Conservation (phyloP, 2,113 vertebrate species). For the Triplophysa siluroides region DNA sequence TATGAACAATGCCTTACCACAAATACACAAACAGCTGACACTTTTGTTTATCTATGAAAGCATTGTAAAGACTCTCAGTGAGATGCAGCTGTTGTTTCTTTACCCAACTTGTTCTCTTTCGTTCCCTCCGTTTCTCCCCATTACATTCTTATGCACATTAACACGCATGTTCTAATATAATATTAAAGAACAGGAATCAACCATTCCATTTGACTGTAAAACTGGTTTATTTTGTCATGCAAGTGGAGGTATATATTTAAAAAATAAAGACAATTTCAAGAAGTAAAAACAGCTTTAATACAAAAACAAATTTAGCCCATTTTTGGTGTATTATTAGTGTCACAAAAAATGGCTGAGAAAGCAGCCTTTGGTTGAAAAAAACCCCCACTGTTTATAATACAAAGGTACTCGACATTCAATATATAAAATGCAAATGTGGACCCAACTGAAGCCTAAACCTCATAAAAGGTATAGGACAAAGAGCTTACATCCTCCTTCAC, state of each 20-base stretch:
- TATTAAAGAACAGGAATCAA: slow-evolving; percentile 1
- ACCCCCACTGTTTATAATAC: slow-evolving; percentile 15
- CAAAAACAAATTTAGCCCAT: neutral
- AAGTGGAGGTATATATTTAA: slow-evolving; percentile 39
- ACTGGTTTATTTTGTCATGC: slow-evolving; percentile 39
- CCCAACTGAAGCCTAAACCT: slow-evolving; percentile 24
- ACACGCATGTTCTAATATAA: neutral
- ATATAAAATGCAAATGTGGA: slow-evolving; percentile 29
- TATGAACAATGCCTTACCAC: slow-evolving; percentile 30
- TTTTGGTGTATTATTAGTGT: neutral
- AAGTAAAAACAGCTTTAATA: slow-evolving; percentile 17
- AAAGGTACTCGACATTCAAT: slow-evolving; percentile 18
- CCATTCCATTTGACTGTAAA: slow-evolving; percentile 1
- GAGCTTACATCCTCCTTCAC: neutral
- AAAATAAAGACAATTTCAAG: slow-evolving; percentile 16
- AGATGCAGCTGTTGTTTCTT: slow-evolving; percentile 22
- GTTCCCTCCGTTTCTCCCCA: neutral
- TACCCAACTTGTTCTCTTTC: slow-evolving; percentile 1
- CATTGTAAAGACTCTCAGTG: slow-evolving; percentile 22
- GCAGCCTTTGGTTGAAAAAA: slow-evolving; percentile 4
- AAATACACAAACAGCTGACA: slow-evolving; percentile 23
- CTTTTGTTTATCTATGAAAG: slow-evolving; percentile 28
- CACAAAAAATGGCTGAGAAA: neutral
- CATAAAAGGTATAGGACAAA: neutral
- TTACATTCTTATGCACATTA: neutral